Conservation (phyloP, 2,113 vertebrate genomes). For the Gambusia affinis region DNA sequence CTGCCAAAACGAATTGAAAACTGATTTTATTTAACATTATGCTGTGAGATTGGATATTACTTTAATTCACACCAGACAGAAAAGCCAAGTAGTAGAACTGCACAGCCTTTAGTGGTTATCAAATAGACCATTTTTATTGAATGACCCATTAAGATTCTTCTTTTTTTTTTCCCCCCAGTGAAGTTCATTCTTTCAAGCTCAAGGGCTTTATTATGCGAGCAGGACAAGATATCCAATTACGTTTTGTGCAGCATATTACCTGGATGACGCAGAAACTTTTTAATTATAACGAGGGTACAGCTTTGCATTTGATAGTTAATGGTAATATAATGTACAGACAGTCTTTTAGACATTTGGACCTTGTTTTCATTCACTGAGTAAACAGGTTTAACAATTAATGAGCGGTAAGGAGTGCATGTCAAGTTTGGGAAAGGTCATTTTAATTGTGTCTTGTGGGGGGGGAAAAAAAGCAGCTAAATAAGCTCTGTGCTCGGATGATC, state of each 20-base stretch:
- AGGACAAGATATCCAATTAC: neutral
- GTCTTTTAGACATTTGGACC: neutral
- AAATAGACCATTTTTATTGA: neutral
- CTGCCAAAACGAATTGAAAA: conserved; percentile 18
- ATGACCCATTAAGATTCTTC: neutral
- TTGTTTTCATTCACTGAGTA: neutral
- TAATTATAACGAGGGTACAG: neutral
- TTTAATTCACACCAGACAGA: neutral
- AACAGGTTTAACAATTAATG: neutral
- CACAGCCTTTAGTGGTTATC: neutral
- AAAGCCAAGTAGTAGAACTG: neutral
- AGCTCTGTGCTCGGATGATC: too few species aligned
- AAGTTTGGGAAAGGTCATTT: neutral
- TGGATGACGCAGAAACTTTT: neutral
- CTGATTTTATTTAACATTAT: conserved; percentile 14
- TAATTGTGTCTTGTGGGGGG: neutral
- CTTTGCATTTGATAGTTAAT: neutral
- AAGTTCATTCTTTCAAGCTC: neutral
- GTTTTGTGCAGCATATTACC: neutral
- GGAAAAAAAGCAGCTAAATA: too few species aligned
- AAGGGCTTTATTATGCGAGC: neutral
- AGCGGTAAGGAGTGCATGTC: neutral
- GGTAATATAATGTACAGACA: neutral
- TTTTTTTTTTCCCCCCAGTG: neutral
- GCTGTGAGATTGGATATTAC: neutral